Evolutionary conservation across 2,113 vertebrate species (phyloP).

Genomic region (Labeo rohita): DNA sequence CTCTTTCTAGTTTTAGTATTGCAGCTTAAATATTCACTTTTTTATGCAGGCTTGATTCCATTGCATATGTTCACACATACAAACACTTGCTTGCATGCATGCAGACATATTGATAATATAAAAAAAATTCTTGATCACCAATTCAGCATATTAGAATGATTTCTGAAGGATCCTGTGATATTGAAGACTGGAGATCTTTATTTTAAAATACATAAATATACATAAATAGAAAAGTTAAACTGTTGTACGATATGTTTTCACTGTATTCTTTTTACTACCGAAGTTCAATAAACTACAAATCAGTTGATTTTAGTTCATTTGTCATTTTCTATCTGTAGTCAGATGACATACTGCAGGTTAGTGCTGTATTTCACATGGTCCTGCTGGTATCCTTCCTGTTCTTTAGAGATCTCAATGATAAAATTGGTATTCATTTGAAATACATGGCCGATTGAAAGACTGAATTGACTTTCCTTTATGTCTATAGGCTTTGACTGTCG

Average conservation of each 20-base stretch:
- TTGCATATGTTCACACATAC: not conserved
- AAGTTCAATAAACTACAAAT: not conserved
- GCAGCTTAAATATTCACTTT: not conserved
- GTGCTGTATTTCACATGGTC: conserved; percentile 65
- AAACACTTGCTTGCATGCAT: not conserved
- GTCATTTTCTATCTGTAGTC: not conserved
- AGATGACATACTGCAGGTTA: conserved; percentile 61
- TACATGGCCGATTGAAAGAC: not conserved
- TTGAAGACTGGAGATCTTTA: not conserved
- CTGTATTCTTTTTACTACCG: no score
- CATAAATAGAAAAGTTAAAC: no score
- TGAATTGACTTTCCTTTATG: not conserved
- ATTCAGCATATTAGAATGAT: not conserved
- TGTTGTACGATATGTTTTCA: no score
- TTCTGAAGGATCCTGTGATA: not conserved
- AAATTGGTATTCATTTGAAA: not conserved
- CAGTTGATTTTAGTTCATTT: not conserved
- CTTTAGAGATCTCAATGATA: not conserved
- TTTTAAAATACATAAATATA: not conserved
- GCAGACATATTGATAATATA: not conserved
- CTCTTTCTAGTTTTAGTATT: not conserved
- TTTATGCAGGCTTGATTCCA: not conserved
- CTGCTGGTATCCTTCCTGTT: conserved; percentile 36
- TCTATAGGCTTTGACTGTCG: conserved; percentile 86
- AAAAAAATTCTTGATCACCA: not conserved